phyloP scores from a whole-genome alignment of 2,113 vertebrate genomes.

The Cephalopterus ornatus region DNA sequence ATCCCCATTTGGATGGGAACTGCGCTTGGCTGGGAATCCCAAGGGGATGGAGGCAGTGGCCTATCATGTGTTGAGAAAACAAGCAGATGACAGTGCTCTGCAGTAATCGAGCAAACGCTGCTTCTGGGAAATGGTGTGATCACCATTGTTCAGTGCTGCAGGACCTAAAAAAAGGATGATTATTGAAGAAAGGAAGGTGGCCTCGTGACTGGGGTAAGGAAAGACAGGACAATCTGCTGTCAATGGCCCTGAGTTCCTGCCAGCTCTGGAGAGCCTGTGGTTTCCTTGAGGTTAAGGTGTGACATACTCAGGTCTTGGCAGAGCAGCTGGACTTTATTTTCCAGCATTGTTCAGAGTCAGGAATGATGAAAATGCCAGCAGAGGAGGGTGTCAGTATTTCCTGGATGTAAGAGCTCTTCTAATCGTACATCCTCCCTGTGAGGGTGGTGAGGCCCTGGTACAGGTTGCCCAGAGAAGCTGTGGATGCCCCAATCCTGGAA shows the following conservation, averaged over 20 bases:
- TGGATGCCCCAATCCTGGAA: background rate
- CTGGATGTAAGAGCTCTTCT: background rate
- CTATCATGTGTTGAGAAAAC: conserved; percentile 38
- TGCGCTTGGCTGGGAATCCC: conserved; percentile 12
- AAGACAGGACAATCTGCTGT: background rate
- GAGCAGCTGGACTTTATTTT: conserved; percentile 8
- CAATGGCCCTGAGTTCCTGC: background rate
- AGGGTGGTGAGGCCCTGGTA: fast-evolving
- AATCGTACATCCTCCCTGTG: background rate
- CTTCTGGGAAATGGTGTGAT: conserved; percentile 41
- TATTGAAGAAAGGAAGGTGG: background rate
- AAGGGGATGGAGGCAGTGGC: conserved; percentile 15
- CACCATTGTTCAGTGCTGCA: background rate
- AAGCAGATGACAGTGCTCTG: conserved; percentile 46
- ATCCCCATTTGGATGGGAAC: conserved; percentile 59
- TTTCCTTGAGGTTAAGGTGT: conserved; percentile 28
- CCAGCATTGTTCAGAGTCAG: background rate
- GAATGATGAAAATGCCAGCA: background rate
- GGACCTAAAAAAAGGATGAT: background rate
- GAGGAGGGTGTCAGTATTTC: background rate
- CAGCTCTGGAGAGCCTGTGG: background rate
- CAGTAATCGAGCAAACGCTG: background rate
- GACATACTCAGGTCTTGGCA: background rate
- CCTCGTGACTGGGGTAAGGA: background rate
- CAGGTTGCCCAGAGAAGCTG: background rate